phyloP scores from a whole-genome alignment of 2,888 invertebrate species.

The Bursaphelenchus okinawaensis region DNA sequence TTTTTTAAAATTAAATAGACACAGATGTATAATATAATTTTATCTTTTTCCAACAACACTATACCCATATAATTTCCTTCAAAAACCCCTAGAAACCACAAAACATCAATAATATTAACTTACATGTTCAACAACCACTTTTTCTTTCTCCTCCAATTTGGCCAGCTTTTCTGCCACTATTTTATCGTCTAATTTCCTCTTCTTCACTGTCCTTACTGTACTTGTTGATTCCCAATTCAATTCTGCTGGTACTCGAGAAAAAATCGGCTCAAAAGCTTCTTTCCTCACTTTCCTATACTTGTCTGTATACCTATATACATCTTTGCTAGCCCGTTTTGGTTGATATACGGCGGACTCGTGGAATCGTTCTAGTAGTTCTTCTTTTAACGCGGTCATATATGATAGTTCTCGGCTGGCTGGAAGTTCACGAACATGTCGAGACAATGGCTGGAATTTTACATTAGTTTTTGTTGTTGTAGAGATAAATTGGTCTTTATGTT shows the following conservation, averaged over 20 bases:
- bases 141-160: constrained; percentile 31
- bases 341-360: constrained; percentile 45
- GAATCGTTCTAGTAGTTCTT: constrained; percentile 33
- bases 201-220: not conserved
- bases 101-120: not conserved
- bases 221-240: constrained; percentile 23
- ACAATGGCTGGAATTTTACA: constrained; percentile 30
- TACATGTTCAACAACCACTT: constrained; percentile 7
- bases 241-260: constrained; percentile 28
- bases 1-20: no score
- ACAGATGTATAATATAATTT: no score
- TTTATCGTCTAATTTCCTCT: constrained; percentile 21
- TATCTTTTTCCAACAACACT: no score
- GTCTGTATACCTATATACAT: constrained; percentile 52
- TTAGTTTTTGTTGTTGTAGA: not conserved
- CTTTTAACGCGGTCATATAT: constrained; percentile 43
- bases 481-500: constrained; percentile 1
- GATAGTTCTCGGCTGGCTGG: constrained; percentile 36
- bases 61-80: constrained; percentile 25
- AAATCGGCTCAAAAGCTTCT: constrained; percentile 20
- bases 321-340: constrained; percentile 34
- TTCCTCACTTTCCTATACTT: constrained; percentile 38
- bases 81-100: not conserved
- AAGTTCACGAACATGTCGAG: constrained; percentile 32
- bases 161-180: constrained; percentile 26